A percentile compares a stretch with the other conserved stretches of the same genome.
Evolutionary conservation across 2,797 vertebrate species (phyloP).

Genomic region (Taenioides sp.): DNA sequence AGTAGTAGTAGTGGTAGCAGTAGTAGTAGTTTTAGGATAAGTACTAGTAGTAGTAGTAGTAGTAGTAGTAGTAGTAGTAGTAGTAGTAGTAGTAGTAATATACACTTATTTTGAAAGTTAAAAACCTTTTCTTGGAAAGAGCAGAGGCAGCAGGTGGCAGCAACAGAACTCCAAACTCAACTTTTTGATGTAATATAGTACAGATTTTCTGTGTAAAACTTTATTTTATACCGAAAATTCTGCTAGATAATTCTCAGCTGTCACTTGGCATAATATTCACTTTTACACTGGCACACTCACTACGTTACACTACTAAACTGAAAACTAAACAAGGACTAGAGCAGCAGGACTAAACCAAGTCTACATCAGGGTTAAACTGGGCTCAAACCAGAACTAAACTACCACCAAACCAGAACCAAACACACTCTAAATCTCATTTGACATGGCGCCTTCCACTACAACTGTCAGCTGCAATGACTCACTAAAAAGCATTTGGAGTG

Average conservation of each 20-base stretch:
- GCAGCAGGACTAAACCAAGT: no score
- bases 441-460: background rate
- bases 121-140: background rate
- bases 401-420: no score
- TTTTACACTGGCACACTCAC: no score
- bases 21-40: no score
- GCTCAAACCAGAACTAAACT: no score
- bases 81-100: background rate
- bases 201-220: background rate
- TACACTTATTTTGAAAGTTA: background rate
- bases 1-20: background rate
- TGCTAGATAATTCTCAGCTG: background rate
- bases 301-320: no score
- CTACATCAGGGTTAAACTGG: no score
- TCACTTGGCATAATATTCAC: background rate
- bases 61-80: background rate
- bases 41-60: background rate
- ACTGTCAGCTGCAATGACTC: slow-evolving; percentile 7
- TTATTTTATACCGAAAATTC: no score
- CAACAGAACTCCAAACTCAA: background rate
- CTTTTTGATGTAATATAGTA: background rate
- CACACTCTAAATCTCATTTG: background rate
- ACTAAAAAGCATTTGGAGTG: background rate
- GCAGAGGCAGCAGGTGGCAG: background rate
- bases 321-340: no score